A percentile compares a stretch with the other conserved stretches of the same genome.
Evolutionary conservation across 2,888 invertebrate genomes (phyloP).

Genomic region (Dusona sp.): DNA sequence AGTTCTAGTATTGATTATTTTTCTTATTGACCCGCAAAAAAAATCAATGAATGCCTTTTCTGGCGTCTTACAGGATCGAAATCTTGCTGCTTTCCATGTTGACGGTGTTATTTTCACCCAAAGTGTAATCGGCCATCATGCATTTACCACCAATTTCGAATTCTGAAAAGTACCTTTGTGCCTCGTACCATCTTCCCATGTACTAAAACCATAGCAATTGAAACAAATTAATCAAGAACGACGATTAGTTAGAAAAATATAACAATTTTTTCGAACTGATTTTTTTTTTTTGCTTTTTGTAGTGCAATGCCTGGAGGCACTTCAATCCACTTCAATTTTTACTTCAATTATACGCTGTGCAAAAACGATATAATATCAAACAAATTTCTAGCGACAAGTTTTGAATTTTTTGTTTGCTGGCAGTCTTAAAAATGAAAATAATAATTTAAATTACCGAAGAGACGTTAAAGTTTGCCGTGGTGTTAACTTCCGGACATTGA

Average conservation of each 20-base stretch:
- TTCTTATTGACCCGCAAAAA: background rate
- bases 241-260: background rate
- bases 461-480: no score
- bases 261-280: background rate
- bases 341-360: no score
- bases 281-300: no score
- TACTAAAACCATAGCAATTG: background rate
- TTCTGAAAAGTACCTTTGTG: conserved; percentile 90
- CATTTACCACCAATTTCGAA: conserved; percentile 91
- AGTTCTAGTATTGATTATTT: background rate
- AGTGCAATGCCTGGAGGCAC: no score
- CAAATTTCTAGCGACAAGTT: background rate
- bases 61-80: background rate
- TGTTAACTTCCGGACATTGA: no score
- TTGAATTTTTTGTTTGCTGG: no score
- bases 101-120: conserved; percentile 84
- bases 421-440: no score
- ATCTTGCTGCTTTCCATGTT: conserved; percentile 82
- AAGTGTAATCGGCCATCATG: conserved; percentile 89
- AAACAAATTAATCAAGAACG: background rate
- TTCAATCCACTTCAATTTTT: no score
- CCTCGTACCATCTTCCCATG: conserved; percentile 85
- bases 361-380: background rate
- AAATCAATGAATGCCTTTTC: background rate
- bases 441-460: no score